Conservation (phyloP, 1,140 invertebrate species). For the Trichonephila clavipes region DNA sequence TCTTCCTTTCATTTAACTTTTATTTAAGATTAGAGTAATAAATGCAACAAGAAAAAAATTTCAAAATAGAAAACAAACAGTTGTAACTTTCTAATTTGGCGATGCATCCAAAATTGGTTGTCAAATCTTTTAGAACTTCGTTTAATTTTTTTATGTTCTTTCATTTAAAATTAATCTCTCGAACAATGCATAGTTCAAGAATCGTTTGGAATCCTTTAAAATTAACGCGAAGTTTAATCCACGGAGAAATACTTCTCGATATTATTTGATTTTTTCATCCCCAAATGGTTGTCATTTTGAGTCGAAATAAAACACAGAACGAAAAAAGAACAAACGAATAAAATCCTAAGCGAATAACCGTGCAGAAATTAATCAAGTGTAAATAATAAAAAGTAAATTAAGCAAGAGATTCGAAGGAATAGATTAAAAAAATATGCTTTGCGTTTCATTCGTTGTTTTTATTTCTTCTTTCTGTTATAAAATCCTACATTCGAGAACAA, state of each 20-base stretch:
- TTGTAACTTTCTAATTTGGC: not conserved
- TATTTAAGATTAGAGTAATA: not conserved
- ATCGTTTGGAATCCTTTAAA: not conserved
- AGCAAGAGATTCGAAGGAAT: not conserved
- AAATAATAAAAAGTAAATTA: slow-evolving; percentile 14
- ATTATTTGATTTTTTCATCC: not conserved
- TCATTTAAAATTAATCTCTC: not conserved
- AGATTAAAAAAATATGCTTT: slow-evolving; percentile 3
- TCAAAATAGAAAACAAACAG: not conserved
- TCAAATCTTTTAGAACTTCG: not conserved
- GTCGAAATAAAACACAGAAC: not conserved
- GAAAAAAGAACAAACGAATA: not conserved
- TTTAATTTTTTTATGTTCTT: not conserved
- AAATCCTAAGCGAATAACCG: not conserved
- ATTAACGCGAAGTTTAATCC: not conserved
- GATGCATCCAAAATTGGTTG: not conserved
- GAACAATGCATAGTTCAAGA: not conserved
- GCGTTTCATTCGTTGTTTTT: not conserved
- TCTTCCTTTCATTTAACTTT: not conserved
- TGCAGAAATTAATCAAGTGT: slow-evolving; percentile 22
- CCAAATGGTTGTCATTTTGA: not conserved
- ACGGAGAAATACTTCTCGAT: not conserved
- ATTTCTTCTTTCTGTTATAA: not conserved
- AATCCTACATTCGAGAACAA: not conserved
- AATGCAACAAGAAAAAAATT: not conserved